Base-by-base conservation (phyloP, 2,113 vertebrate genomes). In the Dipodomys spectabilis region DNA sequence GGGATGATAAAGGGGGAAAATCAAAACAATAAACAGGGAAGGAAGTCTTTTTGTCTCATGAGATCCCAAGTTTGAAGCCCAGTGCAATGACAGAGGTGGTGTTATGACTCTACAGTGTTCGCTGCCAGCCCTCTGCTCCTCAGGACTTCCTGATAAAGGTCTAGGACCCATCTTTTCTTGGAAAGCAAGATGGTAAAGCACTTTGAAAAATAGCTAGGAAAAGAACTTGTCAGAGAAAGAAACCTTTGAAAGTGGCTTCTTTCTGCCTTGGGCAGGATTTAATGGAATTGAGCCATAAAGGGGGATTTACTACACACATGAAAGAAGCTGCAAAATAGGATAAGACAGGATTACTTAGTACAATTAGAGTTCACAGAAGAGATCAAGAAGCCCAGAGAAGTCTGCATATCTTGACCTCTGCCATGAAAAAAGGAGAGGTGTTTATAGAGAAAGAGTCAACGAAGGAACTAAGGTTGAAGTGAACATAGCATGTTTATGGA, bases 201-300 rank as follows among this genome's bases (percentile, higher is more conserved):
- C 32, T 74, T 94, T 64, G 67, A 83, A 95, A 78, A 57, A 77
- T 62, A 80, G 18, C 86, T 80, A 67, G 35, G n/a, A 74, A 88
- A 75, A 96, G 87, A 35, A 72, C 77, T 91, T 81, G 13, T 90
- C 77, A 86, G 45, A 88, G 44, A 82, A 20, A 28, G 28, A 35
- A 94, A 35, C 7, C 15, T 60, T 93, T 92, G 69, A 64, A 94
- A 87, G 69, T 32, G 60, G 16, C 45, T 64, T 88, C 44, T 86
- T 89, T 92, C 85, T 90, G 74, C 53, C 62, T 45, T 74, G 74
- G 45, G 79, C 78, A 92, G 82, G 73, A 95, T 84, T 82, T 82
- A 92, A 53, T 93, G n/a, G 44, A 92, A 90, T 89, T 82, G 86
- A 80, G 39, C 62, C 68, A 44, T 8, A 62, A 79, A 94, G 44